Evolutionary conservation across 2,888 invertebrate genomes (phyloP).

Genomic region (Chymomyza procnemis): DNA sequence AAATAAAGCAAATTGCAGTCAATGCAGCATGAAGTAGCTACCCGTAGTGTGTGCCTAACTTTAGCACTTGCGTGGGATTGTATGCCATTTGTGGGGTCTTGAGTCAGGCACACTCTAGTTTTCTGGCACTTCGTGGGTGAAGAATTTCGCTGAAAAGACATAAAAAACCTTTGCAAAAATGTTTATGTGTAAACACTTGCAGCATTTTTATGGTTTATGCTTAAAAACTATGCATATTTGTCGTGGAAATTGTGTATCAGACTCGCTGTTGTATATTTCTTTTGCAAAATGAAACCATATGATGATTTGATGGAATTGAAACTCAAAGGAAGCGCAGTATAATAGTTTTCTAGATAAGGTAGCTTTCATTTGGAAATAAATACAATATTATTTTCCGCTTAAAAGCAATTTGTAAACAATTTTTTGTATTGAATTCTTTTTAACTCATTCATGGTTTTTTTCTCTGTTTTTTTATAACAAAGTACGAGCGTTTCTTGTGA

Average conservation of each 20-base stretch:
- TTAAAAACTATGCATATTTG: not conserved
- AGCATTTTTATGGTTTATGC: not conserved
- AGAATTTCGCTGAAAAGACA: not conserved
- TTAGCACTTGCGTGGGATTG: slow-evolving; percentile 58
- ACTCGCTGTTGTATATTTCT: not conserved
- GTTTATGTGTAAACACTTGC: slow-evolving; percentile 1
- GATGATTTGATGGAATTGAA: not conserved
- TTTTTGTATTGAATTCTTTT: not conserved
- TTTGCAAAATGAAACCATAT: not conserved
- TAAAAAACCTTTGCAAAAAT: slow-evolving; percentile 22
- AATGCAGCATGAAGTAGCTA: slow-evolving; percentile 7
- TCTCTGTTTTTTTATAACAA: too few relatives aligned
- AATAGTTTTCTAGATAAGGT: not conserved
- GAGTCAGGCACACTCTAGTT: not conserved
- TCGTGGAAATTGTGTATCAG: not conserved
- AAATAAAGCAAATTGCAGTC: slow-evolving; percentile 39
- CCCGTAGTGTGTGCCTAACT: too few relatives aligned
- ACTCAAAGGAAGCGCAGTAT: not conserved
- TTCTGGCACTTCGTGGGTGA: not conserved
- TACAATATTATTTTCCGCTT: not conserved
- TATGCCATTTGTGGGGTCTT: slow-evolving; percentile 26
- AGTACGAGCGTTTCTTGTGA: too few relatives aligned
- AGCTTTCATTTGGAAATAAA: not conserved
- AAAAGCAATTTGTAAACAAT: too few relatives aligned
- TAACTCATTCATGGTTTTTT: not conserved